Conservation (phyloP, 2,888 invertebrate genomes). For the Shargacucullia verbasci region DNA sequence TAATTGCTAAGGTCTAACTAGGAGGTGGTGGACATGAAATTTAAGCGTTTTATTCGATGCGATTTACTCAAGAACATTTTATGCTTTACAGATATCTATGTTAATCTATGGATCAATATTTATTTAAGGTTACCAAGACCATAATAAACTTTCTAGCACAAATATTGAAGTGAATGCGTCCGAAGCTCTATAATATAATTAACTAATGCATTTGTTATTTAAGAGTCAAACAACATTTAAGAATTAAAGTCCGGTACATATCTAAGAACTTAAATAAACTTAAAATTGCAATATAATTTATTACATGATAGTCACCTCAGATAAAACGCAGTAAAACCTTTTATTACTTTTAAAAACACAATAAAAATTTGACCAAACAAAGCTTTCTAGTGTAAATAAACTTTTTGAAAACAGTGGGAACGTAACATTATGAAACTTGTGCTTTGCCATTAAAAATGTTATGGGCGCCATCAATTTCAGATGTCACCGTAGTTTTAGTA, state of each 20-base stretch:
- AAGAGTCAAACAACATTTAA: constrained; percentile 19
- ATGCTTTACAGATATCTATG: too few species aligned
- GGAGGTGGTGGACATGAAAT: too few species aligned
- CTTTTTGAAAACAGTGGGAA: constrained; percentile 74
- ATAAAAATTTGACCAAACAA: constrained; percentile 78
- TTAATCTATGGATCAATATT: too few species aligned
- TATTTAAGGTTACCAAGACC: not conserved
- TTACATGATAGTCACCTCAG: constrained; percentile 63
- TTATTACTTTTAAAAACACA: constrained; percentile 79
- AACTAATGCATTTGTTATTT: constrained; percentile 50
- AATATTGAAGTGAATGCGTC: not conserved
- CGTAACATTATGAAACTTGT: constrained; percentile 65
- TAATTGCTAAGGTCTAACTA: too few species aligned
- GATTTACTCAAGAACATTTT: too few species aligned
- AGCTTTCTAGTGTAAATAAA: constrained; percentile 79
- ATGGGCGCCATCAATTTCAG: constrained; percentile 79
- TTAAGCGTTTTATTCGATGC: too few species aligned
- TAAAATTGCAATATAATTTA: constrained; percentile 66
- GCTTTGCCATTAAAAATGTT: constrained; percentile 82
- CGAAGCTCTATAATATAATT: constrained; percentile 34
- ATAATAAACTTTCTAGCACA: not conserved
- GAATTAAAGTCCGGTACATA: constrained; percentile 25
- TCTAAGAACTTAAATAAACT: constrained; percentile 56
- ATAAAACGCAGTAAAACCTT: constrained; percentile 66
- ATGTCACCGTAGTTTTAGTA: constrained; percentile 80